Percentiles rank a stretch among this genome's conserved stretches.
Conservation (phyloP, 2,113 vertebrate species). For the Danionella cerebrum region DNA sequence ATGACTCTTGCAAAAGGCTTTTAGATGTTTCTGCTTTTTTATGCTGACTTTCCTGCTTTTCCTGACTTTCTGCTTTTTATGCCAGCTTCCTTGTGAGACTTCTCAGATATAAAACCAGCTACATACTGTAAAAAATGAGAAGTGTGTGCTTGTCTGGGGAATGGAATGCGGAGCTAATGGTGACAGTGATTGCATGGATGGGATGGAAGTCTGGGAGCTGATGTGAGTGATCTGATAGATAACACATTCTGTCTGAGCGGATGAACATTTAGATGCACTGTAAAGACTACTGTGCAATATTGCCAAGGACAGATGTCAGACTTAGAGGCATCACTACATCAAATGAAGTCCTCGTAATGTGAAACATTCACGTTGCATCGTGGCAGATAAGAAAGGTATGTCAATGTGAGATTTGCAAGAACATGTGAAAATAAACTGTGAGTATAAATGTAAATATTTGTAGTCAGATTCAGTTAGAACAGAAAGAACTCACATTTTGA, state of each 20-base stretch:
- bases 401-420: too few species aligned
- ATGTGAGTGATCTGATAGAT: background rate
- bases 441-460: too few species aligned
- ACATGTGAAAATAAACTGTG: too few species aligned
- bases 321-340: background rate
- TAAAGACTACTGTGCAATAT: background rate
- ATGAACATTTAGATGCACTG: background rate
- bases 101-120: background rate
- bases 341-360: slow-evolving; percentile 3
- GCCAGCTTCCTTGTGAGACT: background rate
- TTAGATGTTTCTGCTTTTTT: slow-evolving; percentile 7
- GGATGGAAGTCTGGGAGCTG: background rate
- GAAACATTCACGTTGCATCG: slow-evolving; percentile 3
- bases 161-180: background rate
- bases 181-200: background rate
- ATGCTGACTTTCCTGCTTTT: slow-evolving; percentile 18
- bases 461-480: too few species aligned
- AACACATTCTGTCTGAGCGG: background rate
- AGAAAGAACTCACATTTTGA: too few species aligned
- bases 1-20: background rate
- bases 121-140: background rate
- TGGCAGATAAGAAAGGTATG: background rate
- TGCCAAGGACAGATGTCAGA: background rate
- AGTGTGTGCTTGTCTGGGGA: background rate
- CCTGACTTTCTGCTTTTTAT: too few species aligned